A percentile compares a stretch with the other conserved stretches of the same genome.
These are phyloP conservation scores for Samia ricini DNA, from an alignment of 1,140 invertebrate species.

Conservation along the genomic window DNA sequence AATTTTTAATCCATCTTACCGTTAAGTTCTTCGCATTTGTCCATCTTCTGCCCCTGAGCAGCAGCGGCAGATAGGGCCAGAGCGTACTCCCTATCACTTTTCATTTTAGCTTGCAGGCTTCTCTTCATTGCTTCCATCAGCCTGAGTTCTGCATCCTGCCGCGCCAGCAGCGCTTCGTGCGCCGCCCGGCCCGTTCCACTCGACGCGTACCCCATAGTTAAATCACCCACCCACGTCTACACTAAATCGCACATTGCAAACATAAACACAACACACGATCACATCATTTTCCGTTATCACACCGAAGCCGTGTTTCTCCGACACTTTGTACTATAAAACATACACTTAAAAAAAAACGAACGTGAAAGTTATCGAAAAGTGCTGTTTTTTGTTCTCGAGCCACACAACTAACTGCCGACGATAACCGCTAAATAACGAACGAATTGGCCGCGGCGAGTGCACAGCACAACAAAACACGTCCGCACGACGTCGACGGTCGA, in stretches of 20 bases:
- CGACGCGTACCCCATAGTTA: slow-evolving; percentile 90
- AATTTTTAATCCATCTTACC: slow-evolving; percentile 67
- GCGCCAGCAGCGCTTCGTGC: slow-evolving; percentile 90
- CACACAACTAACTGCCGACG: slow-evolving; percentile 21
- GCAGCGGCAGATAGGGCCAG: slow-evolving; percentile 87
- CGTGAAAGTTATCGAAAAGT: neutral
- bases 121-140: slow-evolving; percentile 93
- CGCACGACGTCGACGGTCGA: slow-evolving; percentile 46
- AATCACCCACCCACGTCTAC: slow-evolving; percentile 45
- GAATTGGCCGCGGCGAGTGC: slow-evolving; percentile 33
- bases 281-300: slow-evolving; percentile 68
- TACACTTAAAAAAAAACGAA: slow-evolving; percentile 23
- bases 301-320: slow-evolving; percentile 50
- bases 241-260: slow-evolving; percentile 62
- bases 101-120: slow-evolving; percentile 90
- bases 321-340: slow-evolving; percentile 38
- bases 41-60: slow-evolving; percentile 89
- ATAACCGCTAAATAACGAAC: slow-evolving; percentile 31
- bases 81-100: slow-evolving; percentile 94
- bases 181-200: slow-evolving; percentile 88
- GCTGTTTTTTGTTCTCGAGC: slow-evolving; percentile 28
- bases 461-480: slow-evolving; percentile 32
- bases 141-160: slow-evolving; percentile 94
- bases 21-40: slow-evolving; percentile 86
- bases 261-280: slow-evolving; percentile 64